Percentiles rank a stretch among this genome's conserved stretches.
These are phyloP conservation scores for Coregonus clupeaformis DNA, from an alignment of 2,113 vertebrate species.

Conservation along the genomic window DNA sequence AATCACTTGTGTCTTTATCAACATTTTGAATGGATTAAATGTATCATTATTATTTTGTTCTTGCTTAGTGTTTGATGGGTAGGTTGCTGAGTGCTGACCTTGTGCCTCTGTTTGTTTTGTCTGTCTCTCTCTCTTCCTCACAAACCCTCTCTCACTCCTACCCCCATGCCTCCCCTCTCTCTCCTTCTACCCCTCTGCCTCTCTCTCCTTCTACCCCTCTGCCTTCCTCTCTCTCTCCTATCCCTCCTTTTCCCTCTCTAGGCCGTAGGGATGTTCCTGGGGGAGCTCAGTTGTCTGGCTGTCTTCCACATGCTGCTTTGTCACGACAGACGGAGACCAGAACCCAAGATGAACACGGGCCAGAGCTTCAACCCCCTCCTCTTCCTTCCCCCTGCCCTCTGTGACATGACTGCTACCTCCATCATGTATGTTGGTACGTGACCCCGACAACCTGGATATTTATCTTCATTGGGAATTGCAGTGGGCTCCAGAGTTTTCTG, in stretches of 20 bases:
- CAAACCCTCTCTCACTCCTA: too few relatives aligned
- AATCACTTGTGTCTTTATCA: too few relatives aligned
- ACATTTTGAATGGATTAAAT: too few relatives aligned
- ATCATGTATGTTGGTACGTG: conserved; percentile 95
- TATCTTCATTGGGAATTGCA: not conserved
- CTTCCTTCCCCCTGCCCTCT: conserved; percentile 89
- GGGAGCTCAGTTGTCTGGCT: conserved; percentile 84
- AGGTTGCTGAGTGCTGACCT: not conserved
- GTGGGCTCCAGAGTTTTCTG: not conserved
- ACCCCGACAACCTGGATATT: not conserved
- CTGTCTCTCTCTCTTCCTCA: not conserved
- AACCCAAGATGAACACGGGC: conserved; percentile 68
- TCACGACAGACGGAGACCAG: conserved; percentile 65
- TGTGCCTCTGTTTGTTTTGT: not conserved
- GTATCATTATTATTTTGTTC: too few relatives aligned
- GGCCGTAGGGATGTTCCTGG: conserved; percentile 93
- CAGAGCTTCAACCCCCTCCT: conserved; percentile 84
- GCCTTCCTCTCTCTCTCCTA: not conserved
- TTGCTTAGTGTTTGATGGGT: too few relatives aligned
- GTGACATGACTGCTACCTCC: conserved; percentile 90
- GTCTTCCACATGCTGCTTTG: conserved; percentile 84
- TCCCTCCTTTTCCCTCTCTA: conserved; percentile 33
- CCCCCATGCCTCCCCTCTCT: not conserved
- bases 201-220: not conserved
- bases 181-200: not conserved